Base-by-base conservation (phyloP, 2,888 invertebrate genomes). In the Heliconius charithonia region DNA sequence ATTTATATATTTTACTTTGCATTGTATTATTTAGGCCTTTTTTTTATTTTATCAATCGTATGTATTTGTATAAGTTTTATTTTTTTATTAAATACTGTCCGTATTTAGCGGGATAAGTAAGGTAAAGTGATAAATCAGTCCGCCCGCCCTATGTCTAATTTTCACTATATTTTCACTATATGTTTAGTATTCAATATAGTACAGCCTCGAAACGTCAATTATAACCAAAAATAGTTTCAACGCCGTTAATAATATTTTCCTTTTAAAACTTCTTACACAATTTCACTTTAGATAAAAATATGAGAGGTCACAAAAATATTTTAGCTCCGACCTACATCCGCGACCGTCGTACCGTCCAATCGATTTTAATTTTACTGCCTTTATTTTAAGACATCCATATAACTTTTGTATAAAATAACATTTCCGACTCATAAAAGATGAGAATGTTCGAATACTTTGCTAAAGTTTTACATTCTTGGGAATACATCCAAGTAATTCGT, bases 321-420 rank as follows among this genome's bases (percentile, higher is more conserved):
- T 89, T 85, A 81, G 81, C 82, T 75, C 19, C 87, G 92, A 91
- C 92, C 92, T 86, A 91, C 83, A 89, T 93, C 82, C 84, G 63
- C 83, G 84, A 86, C 86, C 85, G 86, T 80, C 84, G 81, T 80
- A 79, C 79, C 75, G 75, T 69, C 75, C 82, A 87, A 91, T 91
- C 86, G 90, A 92, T 92, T 85, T 85, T 80, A 83, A 84, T 85
- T 83, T 84, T 81, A 85, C 82, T 78, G 76, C 82, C 80, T 83
- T 84, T 85, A 83, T 85, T 85, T 85, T 81, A 74, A 78, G 76
- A 77, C 77, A 71, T 76, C 69, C 70, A 78, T 79, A 65, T 79
- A 81, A 81, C 72, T 82, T 78, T 80, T 76, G 81, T 81, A 81
- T 78, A 81, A 78, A 67, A 83, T 81, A 83, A 77, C 80, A 79